Base-by-base conservation (phyloP, 2,113 vertebrate genomes). In the Nothoprocta pentlandii region DNA sequence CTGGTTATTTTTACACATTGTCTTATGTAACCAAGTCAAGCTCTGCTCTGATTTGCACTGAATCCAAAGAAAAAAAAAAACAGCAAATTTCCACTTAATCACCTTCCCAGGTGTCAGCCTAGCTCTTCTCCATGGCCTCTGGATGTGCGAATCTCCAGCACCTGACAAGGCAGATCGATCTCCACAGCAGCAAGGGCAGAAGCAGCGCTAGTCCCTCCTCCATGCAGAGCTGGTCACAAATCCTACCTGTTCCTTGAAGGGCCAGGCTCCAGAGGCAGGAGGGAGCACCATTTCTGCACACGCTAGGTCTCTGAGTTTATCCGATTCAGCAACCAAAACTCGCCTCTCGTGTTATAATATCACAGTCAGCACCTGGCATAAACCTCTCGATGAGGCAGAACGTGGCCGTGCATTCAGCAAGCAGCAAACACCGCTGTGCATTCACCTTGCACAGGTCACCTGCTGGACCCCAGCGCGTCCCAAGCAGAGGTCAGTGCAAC, bases 11-110 rank as follows among this genome's bases (percentile, higher is more conserved):
- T 94, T 95, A 84, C 11, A 76, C 94, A 90, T 88, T 89, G 51
- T 75, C 69, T 97, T 93, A 94, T 16, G 54, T 79, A 96, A 96
- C 62, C 92, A 81, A 86, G 92, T 87, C 93, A 79, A 88, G 66
- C 47, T 84, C 76, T 93, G 93, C 82, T 91, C 90, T 90, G 82
- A 30, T 95, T 96, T 95, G 53, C 36, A 62, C 69, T 78, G 85
- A 86, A 92, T 75, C 69, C 68, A 68, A 90, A 93, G 69, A 32
- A 36, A 56, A 68, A 92, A 86, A 71, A 93, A 76, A 2, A 1
- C 7, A 39, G 12, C 7, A 20, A 74, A 22, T 58, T 91, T 92
- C 53, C 77, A 68, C 44, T 10, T n/a, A 30, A 69, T 41, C 3
- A 1, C n/a, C 68, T 87, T 54, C 54, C 41, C 26, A 75, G 53